phyloP scores from a whole-genome alignment of 2,113 vertebrate genomes.

The Galbula dea region DNA sequence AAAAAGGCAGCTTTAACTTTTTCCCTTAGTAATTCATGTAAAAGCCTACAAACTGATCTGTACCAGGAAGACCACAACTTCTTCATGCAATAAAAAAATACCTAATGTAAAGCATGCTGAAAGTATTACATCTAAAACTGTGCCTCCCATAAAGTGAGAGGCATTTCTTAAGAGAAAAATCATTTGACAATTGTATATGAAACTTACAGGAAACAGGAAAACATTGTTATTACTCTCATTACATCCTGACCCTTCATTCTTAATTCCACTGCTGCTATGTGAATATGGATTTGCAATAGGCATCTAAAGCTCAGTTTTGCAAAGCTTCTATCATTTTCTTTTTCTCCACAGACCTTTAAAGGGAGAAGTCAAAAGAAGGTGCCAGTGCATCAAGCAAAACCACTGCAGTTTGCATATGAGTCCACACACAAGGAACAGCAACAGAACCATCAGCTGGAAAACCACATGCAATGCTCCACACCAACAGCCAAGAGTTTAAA shows the following conservation, averaged over 20 bases:
- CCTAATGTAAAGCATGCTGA: neutral
- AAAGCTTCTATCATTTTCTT: neutral
- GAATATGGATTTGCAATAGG: fast-evolving
- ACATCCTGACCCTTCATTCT: no score
- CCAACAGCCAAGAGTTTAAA: fast-evolving
- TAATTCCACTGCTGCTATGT: fast-evolving
- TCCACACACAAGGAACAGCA: fast-evolving
- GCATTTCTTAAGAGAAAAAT: neutral
- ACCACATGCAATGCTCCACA: neutral
- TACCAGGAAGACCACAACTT: neutral
- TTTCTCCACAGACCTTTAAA: neutral
- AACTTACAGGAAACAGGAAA: neutral
- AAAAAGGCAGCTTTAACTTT: neutral
- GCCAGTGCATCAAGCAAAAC: neutral
- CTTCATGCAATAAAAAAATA: neutral
- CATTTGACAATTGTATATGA: neutral
- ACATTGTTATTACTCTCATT: neutral
- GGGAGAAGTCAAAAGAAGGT: neutral
- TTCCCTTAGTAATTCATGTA: neutral
- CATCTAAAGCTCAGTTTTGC: neutral
- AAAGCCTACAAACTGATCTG: neutral
- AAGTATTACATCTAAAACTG: neutral
- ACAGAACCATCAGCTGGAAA: fast-evolving
- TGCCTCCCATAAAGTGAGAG: neutral
- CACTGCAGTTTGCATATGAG: fast-evolving